Base-by-base conservation (phyloP, 2,113 vertebrate species). In the Myotis brandtii region DNA sequence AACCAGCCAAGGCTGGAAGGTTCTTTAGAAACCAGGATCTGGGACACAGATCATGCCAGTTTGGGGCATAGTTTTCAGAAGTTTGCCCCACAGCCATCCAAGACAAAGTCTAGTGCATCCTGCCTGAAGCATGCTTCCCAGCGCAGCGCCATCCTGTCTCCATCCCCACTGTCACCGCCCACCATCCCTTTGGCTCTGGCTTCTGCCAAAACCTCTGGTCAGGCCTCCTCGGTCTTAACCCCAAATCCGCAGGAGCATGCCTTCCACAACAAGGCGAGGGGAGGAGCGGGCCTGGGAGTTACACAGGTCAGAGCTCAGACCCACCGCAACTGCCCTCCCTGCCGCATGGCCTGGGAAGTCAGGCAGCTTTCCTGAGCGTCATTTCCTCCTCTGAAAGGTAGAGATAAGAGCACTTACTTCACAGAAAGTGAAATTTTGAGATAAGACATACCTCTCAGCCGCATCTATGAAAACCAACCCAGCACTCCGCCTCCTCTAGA, bases 11-110 rank as follows among this genome's bases (percentile, higher is more conserved):
- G 27, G 43, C 12, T 64, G 27, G 86, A 93, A 14, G 88, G 50
- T 86, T 91, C 91, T 73, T 93, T 91, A 89, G 92, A 89, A 96
- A 69, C 62, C 52, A 94, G 77, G 80, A 76, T 95, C 50, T 89
- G 43, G 82, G 75, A n/a, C 73, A 91, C 20, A 40, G 32, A 93
- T 48, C 73, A 64, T 76, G 37, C 37, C 77, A 62, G 72, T 73
- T 80, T 62, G 81, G 34, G 37, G 88, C 46, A 77, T 8, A 54
- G 8, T 50, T 52, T 76, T 46, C 43, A 64, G 54, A 7, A 56
- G 13, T 67, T 84, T 96, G 46, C 46, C 40, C 48, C 92, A 54
- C 27, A 70, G 50, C 20, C 72, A 43, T 95, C 32, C 37, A 66
- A 66, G 70, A 79, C 0, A 6, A 79, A 91, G 30, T 48, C 54